These are phyloP conservation scores for Adelosebastes latens DNA, from an alignment of 2,797 vertebrate genomes.

Conservation along the genomic window DNA sequence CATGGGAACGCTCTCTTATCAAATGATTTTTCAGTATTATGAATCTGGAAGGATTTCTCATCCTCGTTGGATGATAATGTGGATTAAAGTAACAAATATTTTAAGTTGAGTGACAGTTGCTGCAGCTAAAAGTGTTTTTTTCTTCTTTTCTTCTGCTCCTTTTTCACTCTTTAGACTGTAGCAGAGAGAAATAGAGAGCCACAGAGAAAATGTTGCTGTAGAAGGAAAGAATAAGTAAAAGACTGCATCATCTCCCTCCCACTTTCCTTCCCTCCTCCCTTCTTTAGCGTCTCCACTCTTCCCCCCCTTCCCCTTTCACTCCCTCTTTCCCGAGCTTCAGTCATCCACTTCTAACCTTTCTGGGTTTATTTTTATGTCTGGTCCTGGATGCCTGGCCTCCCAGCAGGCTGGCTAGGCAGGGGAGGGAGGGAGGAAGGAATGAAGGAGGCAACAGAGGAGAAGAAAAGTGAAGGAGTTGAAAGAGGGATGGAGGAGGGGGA, in stretches of 20 bases:
- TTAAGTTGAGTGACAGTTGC: constrained; percentile 23
- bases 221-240: constrained; percentile 16
- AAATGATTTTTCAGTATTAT: constrained; percentile 24
- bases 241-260: constrained; percentile 8
- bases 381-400: constrained; percentile 68
- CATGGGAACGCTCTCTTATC: constrained; percentile 26
- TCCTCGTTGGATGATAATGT: background rate
- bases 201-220: background rate
- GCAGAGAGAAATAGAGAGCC: background rate
- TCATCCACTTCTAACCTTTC: constrained; percentile 79
- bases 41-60: background rate
- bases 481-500: background rate
- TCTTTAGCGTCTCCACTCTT: background rate
- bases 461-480: constrained; percentile 5
- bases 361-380: constrained; percentile 88
- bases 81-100: constrained; percentile 14
- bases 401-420: constrained; percentile 24
- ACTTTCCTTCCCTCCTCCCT: constrained; percentile 1
- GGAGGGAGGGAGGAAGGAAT: constrained; percentile 14
- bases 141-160: background rate
- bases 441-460: constrained; percentile 15
- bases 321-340: constrained; percentile 50
- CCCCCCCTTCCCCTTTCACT: background rate
- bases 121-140: constrained; percentile 6
- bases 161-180: background rate